Conservation (phyloP, 2,888 invertebrate genomes). For the Eupeodes latifasciatus region DNA sequence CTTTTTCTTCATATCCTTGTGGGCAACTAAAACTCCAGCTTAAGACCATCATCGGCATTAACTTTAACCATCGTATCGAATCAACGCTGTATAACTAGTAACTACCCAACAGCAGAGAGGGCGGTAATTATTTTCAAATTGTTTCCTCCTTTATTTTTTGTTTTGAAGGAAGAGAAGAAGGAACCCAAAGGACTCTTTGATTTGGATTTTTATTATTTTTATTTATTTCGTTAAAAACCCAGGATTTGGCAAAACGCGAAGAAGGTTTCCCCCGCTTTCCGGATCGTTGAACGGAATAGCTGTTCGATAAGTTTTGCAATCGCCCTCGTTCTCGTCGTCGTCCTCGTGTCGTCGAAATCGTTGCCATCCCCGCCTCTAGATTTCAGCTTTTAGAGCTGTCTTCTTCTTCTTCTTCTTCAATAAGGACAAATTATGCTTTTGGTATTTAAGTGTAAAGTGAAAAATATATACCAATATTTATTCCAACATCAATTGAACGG, state of each 20-base stretch:
- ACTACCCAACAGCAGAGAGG: background rate
- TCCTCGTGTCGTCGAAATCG: conserved; percentile 9
- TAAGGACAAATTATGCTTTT: conserved; percentile 50
- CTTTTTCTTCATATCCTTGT: conserved; percentile 20
- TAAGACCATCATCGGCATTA: background rate
- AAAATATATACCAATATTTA: conserved; percentile 56
- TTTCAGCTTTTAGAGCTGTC: background rate
- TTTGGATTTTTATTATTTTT: conserved; percentile 61
- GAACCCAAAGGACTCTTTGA: conserved; percentile 52
- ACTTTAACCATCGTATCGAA: background rate
- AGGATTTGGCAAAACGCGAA: conserved; percentile 20
- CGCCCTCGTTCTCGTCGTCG: conserved; percentile 32
- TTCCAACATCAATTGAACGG: conserved; percentile 19
- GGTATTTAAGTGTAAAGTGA: conserved; percentile 19
- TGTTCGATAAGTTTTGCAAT: conserved; percentile 64
- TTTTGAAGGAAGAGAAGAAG: background rate
- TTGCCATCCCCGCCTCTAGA: background rate
- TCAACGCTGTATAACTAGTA: background rate
- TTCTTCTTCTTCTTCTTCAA: conserved; percentile 23
- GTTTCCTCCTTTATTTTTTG: conserved; percentile 35
- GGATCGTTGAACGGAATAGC: conserved; percentile 43
- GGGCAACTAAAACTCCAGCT: background rate
- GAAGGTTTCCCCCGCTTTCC: conserved; percentile 29
- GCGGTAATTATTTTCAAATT: conserved; percentile 68
- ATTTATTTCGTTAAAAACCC: conserved; percentile 16